phyloP scores from a whole-genome alignment of 2,113 vertebrate genomes.

The Chinchilla lanigera region DNA sequence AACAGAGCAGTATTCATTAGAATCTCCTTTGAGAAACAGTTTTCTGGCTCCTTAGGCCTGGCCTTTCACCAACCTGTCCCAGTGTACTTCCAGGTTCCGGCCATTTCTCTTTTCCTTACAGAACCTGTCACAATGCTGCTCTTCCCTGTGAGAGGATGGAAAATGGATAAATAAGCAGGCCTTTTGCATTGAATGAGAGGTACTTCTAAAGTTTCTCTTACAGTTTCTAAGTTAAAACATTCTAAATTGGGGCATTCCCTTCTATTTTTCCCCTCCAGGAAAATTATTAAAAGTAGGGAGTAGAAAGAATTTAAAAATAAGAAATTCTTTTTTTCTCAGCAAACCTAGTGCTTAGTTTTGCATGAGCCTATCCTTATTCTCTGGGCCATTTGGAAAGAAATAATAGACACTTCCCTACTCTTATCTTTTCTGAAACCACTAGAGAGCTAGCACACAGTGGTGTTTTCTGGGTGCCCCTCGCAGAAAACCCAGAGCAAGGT shows the following conservation, averaged over 20 bases:
- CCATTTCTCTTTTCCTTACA: neutral
- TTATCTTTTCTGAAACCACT: neutral
- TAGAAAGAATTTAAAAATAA: neutral
- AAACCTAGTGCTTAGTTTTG: neutral
- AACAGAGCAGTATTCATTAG: too few relatives aligned
- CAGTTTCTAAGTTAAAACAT: neutral
- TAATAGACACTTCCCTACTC: neutral
- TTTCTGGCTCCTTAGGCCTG: neutral
- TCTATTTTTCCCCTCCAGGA: neutral
- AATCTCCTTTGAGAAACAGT: neutral
- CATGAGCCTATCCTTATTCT: neutral
- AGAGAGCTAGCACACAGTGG: neutral
- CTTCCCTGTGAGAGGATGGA: neutral
- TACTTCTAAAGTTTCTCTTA: neutral
- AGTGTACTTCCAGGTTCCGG: neutral
- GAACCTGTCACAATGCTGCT: neutral
- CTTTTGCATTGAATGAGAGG: neutral
- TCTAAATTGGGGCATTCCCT: neutral
- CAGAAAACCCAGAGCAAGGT: neutral
- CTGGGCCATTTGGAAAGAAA: neutral
- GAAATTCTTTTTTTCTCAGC: neutral
- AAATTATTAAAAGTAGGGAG: neutral
- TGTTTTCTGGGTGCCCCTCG: neutral
- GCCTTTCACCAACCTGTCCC: neutral
- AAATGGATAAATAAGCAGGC: neutral